phyloP scores from a whole-genome alignment of 1,140 invertebrate genomes.

The Heliconius melpomene region DNA sequence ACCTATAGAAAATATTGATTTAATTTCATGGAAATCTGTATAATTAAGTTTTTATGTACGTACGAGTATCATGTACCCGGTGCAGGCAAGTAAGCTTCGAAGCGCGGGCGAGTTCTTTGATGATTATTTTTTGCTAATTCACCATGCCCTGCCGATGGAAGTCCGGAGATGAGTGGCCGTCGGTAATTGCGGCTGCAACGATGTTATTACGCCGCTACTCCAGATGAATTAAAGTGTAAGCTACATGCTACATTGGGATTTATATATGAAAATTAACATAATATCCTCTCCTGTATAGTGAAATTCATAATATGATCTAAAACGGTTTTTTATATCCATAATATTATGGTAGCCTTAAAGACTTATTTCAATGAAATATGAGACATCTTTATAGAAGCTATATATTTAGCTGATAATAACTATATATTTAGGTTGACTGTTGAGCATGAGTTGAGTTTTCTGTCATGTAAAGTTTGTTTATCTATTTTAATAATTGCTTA shows the following conservation, averaged over 20 bases:
- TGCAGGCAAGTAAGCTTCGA: conserved; percentile 23
- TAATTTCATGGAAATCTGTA: conserved; percentile 39
- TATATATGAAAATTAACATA: conserved; percentile 24
- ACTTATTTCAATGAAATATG: not conserved
- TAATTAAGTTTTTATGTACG: conserved; percentile 30
- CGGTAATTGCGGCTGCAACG: conserved; percentile 54
- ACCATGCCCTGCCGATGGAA: conserved; percentile 67
- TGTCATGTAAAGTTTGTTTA: not conserved
- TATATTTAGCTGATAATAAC: not conserved
- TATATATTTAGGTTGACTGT: not conserved
- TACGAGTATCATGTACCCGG: conserved; percentile 17
- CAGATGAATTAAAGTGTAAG: conserved; percentile 24
- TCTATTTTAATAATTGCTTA: not conserved
- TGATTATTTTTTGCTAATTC: conserved; percentile 79
- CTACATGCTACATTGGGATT: conserved; percentile 22
- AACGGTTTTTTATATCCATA: not conserved
- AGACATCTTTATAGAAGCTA: not conserved
- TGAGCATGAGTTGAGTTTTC: not conserved
- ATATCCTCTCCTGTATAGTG: conserved; percentile 14
- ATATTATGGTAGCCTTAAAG: conserved; percentile 3
- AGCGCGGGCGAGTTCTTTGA: conserved; percentile 45
- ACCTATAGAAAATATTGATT: conserved; percentile 4
- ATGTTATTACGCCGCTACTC: conserved; percentile 33
- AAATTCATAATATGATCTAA: conserved; percentile 13
- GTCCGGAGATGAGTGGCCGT: conserved; percentile 61